Conservation (phyloP, 2,113 vertebrate species). For the Rhombomys opimus region DNA sequence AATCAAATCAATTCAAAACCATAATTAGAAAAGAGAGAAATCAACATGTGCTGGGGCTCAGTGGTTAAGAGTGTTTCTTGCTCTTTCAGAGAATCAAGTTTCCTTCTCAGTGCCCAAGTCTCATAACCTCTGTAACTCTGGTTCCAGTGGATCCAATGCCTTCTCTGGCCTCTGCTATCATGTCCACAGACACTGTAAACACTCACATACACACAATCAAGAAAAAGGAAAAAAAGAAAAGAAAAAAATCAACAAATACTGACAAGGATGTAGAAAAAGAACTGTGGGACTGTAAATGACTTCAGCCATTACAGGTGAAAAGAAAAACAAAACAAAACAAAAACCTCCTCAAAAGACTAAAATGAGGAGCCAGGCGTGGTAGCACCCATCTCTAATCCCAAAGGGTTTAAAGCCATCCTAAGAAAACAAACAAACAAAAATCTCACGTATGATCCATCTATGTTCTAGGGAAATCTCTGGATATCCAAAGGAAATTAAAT, state of each 20-base stretch:
- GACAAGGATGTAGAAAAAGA: neutral
- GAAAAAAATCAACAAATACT: neutral
- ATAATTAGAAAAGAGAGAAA: neutral
- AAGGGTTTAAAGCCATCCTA: neutral
- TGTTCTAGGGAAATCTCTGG: neutral
- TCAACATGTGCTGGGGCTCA: neutral
- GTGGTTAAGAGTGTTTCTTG: neutral
- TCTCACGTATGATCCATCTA: neutral
- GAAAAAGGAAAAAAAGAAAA: neutral
- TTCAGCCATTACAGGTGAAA: neutral
- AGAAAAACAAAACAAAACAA: too few species aligned
- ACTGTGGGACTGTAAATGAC: neutral
- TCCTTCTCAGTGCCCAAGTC: neutral
- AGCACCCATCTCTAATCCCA: neutral
- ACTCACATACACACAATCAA: neutral
- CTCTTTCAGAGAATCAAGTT: neutral
- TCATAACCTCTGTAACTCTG: neutral
- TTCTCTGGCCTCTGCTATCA: neutral
- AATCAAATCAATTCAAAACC: neutral
- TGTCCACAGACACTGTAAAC: neutral
- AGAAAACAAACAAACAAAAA: neutral
- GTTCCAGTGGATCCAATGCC: neutral
- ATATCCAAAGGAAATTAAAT: neutral
- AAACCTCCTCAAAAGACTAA: neutral
- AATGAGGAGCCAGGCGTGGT: neutral